Evolutionary conservation across 2,113 vertebrate genomes (phyloP).

Genomic region (Rhinolophus sinicus): DNA sequence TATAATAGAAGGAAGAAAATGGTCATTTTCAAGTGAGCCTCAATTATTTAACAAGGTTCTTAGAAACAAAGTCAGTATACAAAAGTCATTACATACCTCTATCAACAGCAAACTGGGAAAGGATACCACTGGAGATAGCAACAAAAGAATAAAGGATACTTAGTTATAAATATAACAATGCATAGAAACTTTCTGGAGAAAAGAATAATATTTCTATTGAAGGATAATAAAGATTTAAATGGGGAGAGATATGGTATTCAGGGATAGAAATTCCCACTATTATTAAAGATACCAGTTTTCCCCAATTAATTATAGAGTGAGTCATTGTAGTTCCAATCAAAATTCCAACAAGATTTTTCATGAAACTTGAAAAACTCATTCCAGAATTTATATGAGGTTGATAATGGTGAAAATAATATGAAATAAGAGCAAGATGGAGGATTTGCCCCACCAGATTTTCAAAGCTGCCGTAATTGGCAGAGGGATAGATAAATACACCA

Average conservation of each 20-base stretch:
- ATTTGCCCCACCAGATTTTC: background rate
- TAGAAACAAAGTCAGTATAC: constrained; percentile 1
- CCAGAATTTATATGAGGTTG: background rate
- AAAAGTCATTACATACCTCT: background rate
- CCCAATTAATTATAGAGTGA: background rate
- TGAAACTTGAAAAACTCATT: constrained; percentile 23
- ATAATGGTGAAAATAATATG: background rate
- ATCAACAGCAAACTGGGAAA: background rate
- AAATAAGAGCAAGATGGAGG: background rate
- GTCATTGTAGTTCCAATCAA: background rate
- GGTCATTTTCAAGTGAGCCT: background rate
- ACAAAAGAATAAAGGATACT: background rate
- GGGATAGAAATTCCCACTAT: background rate
- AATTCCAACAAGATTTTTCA: constrained; percentile 19
- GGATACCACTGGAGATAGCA: background rate
- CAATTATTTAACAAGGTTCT: constrained; percentile 25
- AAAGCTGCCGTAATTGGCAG: background rate
- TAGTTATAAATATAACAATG: background rate
- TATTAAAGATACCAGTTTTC: background rate
- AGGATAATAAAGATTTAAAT: background rate
- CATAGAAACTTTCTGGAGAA: background rate
- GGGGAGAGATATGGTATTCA: background rate
- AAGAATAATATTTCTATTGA: background rate
- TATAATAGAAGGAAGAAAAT: background rate
- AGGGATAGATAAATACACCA: background rate